Evolutionary conservation across 2,113 vertebrate genomes (phyloP), one percentile per base, ranked within the genome.

Genomic region (Paralichthys olivaceus): DNA sequence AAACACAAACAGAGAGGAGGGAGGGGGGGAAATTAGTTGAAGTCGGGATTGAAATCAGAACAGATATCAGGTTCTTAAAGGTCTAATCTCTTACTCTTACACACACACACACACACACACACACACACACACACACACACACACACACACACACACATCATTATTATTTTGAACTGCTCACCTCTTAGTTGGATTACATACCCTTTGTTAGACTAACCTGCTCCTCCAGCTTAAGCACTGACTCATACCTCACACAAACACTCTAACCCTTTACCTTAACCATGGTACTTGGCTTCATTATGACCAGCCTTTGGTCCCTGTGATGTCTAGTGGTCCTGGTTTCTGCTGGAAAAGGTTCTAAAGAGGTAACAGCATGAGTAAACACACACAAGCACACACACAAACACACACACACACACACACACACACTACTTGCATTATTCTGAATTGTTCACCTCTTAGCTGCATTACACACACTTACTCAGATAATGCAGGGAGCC

Each of bases 31-130:
- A 29, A 82, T 84, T 79, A 78, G 69, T 19, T 49, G 7, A 28
- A 49, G 53, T 43, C 9, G 19, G 47, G 79, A 76, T 63, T 77
- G 95, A 94, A 93, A 94, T 87, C 77, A 84, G 81, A 91, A 81
- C 67, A 84, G 77, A 90, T 81, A 84, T 75, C 45, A 7, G 43
- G 54, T 67, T 80, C 81, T 85, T 80, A 73, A 69, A 78, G 63
- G 68, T 79, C 57, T 86, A 85, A 89, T 88, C 83, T 90, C 66
- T 54, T 66, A 49, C 54, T 17, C 5, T 20, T 6, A 7, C 19
- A 69, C 54, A 53, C 53, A 56, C 23, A 34, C 51, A 40, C 51
- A 25, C 49, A 25, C n/a, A 25, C 26, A 45, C 23, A 1, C 47
- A 5, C 15, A 47, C 22, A 55, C 26, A 60, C 61, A 29, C 68